Percentiles rank a stretch among this genome's conserved stretches.
Evolutionary conservation across 2,113 vertebrate genomes (phyloP).

Genomic region (Tachysurus fulvidraco): DNA sequence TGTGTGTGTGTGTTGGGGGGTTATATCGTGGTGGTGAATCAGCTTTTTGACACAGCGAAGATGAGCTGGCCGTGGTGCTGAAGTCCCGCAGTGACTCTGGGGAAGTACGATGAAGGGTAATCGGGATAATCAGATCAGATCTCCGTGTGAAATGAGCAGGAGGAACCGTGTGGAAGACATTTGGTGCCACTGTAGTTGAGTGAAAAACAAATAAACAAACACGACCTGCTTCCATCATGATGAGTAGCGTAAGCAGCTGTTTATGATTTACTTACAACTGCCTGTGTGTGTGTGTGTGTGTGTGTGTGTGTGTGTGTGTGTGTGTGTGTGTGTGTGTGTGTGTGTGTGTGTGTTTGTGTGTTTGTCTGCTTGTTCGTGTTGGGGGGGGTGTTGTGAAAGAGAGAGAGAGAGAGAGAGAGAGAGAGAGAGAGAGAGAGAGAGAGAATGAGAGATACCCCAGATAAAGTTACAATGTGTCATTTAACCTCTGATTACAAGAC

Average conservation of each 20-base stretch:
- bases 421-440: constrained; percentile 5
- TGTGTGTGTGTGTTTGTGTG: neutral
- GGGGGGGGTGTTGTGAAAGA: neutral
- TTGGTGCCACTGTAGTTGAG: constrained; percentile 4
- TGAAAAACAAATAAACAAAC: neutral
- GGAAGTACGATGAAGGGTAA: constrained; percentile 3
- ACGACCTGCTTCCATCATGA: neutral
- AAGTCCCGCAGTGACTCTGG: constrained; percentile 50
- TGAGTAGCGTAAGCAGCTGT: constrained; percentile 17
- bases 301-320: neutral
- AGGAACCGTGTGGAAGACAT: constrained; percentile 1
- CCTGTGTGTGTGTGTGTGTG: neutral
- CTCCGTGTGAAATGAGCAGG: neutral
- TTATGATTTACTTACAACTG: neutral
- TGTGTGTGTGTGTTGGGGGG: neutral
- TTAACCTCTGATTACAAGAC: constrained; percentile 37
- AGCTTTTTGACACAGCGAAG: neutral
- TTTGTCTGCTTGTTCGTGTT: neutral
- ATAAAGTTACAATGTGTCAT: constrained; percentile 27
- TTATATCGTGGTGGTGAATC: neutral
- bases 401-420: neutral
- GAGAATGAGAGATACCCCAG: constrained; percentile 4
- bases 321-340: neutral
- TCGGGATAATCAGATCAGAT: neutral
- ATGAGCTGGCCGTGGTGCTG: constrained; percentile 61